Base-by-base conservation (phyloP, 2,797 vertebrate genomes). In the Falco columbarius region DNA sequence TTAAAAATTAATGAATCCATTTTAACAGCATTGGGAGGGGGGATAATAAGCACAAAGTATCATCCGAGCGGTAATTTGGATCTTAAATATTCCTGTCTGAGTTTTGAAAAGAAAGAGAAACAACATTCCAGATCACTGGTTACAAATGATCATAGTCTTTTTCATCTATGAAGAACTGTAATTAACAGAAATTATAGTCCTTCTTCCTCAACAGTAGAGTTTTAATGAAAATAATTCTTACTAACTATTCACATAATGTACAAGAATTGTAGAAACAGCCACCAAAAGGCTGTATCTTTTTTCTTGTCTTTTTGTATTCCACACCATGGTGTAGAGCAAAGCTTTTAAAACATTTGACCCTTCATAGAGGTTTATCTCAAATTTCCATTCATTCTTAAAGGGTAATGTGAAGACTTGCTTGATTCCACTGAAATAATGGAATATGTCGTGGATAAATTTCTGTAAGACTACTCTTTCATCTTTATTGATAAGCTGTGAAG, bases 1-100 rank as follows among this genome's bases (percentile, higher is more conserved):
- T 97, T 98, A 98, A 98, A 97, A 97, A 97, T 96, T 94, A 97
- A 96, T 97, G 94, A 94, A 90, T 97, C 96, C 63, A 66, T 82
- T 97, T 97, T 94, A 97, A 80, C 84, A 90, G 77, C 68, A 85
- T 54, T 82, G 16, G 12, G 42, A 14, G 5, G 10, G 38, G 36
- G 32, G 61, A 4, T 88, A 93, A 92, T 65, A 96, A 90, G 42
- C 40, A 90, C 61, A 74, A 97, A 97, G 56, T 89, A 95, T 81
- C 52, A 94, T 58, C 46, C 65, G 89, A 79, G 81, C 15, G 38
- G 54, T 92, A 72, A 70, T 96, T 93, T 86, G 63, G 80, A 88
- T 93, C 55, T 94, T 96, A 82, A 94, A 85, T 95, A 67, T 63
- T 71, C 72, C 44, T 84, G 49, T 63, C 65, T 58, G 59, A 61